phyloP scores from a whole-genome alignment of 2,888 invertebrate species.

The Pseudoips prasinana region DNA sequence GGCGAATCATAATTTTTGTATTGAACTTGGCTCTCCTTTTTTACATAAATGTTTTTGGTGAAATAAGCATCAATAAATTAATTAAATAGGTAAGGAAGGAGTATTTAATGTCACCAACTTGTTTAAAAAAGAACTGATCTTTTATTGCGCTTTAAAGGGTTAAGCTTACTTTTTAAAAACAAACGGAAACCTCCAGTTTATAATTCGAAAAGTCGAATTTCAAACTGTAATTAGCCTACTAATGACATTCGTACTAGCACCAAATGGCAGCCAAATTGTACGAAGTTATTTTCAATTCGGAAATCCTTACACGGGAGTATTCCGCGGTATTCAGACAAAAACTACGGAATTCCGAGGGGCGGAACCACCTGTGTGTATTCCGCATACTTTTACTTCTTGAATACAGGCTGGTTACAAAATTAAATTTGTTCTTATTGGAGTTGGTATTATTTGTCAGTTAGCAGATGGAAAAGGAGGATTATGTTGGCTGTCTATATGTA shows the following conservation, averaged over 20 bases:
- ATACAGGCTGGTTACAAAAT: constrained; percentile 23
- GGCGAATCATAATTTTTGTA: no score
- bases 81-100: no score
- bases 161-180: no score
- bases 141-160: no score
- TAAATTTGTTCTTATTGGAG: constrained; percentile 6
- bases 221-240: constrained; percentile 3
- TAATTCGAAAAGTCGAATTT: no score
- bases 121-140: no score
- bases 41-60: no score
- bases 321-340: constrained; percentile 52
- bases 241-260: constrained; percentile 19
- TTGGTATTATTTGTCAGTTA: not conserved
- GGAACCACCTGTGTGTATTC: constrained; percentile 72
- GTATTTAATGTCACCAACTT: no score
- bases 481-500: no score
- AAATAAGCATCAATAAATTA: no score
- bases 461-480: not conserved
- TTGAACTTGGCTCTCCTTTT: no score
- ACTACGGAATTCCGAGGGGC: constrained; percentile 61
- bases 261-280: constrained; percentile 24
- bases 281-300: constrained; percentile 35
- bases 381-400: constrained; percentile 45
- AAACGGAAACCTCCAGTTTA: no score
- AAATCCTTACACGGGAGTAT: constrained; percentile 21